Percentiles rank a stretch among this genome's conserved stretches.
Conservation (phyloP, 2,797 vertebrate species). For the Centroberyx gerrardi region DNA sequence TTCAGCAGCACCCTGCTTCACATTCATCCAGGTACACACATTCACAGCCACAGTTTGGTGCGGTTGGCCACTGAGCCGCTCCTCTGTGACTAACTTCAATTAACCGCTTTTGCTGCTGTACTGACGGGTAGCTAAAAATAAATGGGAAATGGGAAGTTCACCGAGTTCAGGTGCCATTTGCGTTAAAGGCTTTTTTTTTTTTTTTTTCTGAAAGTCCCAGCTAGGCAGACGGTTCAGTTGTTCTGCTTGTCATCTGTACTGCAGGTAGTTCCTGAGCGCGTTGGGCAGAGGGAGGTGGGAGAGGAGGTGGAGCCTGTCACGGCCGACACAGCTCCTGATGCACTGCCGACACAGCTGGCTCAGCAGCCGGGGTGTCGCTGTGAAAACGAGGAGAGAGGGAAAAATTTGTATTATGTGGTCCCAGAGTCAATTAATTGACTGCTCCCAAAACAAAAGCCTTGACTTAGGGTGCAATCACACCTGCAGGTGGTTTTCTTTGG, state of each 20-base stretch:
- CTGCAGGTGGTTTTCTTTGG: too few species aligned
- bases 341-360: conserved; percentile 92
- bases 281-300: conserved; percentile 92
- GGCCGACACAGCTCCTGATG: conserved; percentile 90
- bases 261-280: conserved; percentile 91
- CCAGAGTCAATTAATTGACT: not conserved
- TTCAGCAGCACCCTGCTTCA: conserved; percentile 27
- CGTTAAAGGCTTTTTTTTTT: not conserved
- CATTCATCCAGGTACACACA: conserved; percentile 32
- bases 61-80: conserved; percentile 12
- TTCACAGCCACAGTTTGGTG: conserved; percentile 20
- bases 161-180: conserved; percentile 18
- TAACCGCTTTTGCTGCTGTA: conserved; percentile 22
- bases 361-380: conserved; percentile 92
- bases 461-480: too few species aligned
- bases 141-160: conserved; percentile 33
- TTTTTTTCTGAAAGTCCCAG: conserved; percentile 37
- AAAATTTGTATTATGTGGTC: not conserved
- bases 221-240: not conserved
- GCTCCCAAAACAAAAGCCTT: not conserved
- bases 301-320: conserved; percentile 90
- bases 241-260: conserved; percentile 87
- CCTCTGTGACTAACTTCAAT: conserved; percentile 40
- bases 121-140: conserved; percentile 31
- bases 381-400: conserved; percentile 22